Evolutionary conservation across 2,797 vertebrate genomes (phyloP), one percentile per base, ranked within the genome.

Genomic region (Galaxias olidus): DNA sequence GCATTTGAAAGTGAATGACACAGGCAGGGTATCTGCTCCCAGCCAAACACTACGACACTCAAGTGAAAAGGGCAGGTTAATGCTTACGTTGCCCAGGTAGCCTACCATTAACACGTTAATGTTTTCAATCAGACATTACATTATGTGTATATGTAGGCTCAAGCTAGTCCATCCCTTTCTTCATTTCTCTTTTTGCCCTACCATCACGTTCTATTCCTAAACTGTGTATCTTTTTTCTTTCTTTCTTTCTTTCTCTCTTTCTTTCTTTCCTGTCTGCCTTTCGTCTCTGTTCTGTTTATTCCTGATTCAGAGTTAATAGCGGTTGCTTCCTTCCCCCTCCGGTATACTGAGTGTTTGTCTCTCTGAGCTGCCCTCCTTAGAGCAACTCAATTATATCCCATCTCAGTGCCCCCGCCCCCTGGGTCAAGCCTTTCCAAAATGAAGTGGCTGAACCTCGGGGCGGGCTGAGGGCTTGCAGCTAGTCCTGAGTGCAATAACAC

Each of bases 321-420:
- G 41, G 49, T 55, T 47, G 54, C 62, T 63, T 58, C 30, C 19
- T 46, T 46, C 58, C 14, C 18, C 1, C 52, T 65, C 63, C 20
- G 54, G 40, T 59, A 45, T 44, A 12, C 0, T 65, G 61, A 64
- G 52, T 63, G 73, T 73, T 46, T 15, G 59, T 52, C 4, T 10
- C 18, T 48, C 59, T 47, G 51, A 11, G 17, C 19, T 76, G 50
- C 67, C 47, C 52, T 69, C 52, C 44, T 30, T 63, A 60, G 67
- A 68, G 63, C 54, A 58, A 69, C 69, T 79, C 52, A 76, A 74
- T 81, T 74, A 64, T 75, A 70, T 40, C 55, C 62, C 63, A 59
- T 15, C 49, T 6, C 48, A n/a, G 65, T 30, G 1, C 46, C 63
- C 41, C 44, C 64, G 65, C 64, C 65, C 51, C 64, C 18, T 17